Evolutionary conservation across 1,140 invertebrate species (phyloP).

Genomic region (Drosophila subobscura): DNA sequence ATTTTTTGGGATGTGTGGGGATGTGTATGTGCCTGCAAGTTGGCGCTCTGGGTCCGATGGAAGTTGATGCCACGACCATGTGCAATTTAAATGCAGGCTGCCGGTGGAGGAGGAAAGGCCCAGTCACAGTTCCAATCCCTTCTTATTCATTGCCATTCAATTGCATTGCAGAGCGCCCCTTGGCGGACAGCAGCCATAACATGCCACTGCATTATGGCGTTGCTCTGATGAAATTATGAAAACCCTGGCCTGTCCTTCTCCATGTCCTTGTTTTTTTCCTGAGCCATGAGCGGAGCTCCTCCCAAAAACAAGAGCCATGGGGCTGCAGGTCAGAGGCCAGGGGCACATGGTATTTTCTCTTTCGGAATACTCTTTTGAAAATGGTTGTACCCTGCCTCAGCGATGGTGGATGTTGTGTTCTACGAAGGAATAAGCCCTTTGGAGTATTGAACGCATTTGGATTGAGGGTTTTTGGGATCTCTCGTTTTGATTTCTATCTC

Average conservation of each 20-base stretch:
- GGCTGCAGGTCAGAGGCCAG: slow-evolving; percentile 49
- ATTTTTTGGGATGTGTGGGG: background rate
- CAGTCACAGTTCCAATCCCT: slow-evolving; percentile 16
- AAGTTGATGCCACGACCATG: slow-evolving; percentile 79
- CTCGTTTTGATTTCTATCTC: too few relatives aligned
- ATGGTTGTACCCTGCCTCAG: background rate
- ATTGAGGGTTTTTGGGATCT: too few relatives aligned
- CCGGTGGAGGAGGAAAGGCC: slow-evolving; percentile 19
- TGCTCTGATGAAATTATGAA: slow-evolving; percentile 80
- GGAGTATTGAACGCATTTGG: too few relatives aligned
- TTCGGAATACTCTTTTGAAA: slow-evolving; percentile 24
- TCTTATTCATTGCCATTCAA: slow-evolving; percentile 66
- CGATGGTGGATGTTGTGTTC: too few relatives aligned
- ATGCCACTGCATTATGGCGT: slow-evolving; percentile 79
- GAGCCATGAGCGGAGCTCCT: slow-evolving; percentile 20
- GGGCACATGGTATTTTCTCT: slow-evolving; percentile 61
- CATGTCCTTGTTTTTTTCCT: background rate
- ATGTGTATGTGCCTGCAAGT: slow-evolving; percentile 15
- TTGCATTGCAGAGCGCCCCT: slow-evolving; percentile 69
- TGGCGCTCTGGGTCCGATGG: slow-evolving; percentile 51
- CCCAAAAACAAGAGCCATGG: slow-evolving; percentile 24
- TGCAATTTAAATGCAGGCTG: slow-evolving; percentile 78
- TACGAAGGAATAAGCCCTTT: too few relatives aligned
- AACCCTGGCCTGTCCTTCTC: slow-evolving; percentile 34
- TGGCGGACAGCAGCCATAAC: slow-evolving; percentile 58